Percentiles rank a stretch among this genome's conserved stretches.
Evolutionary conservation across 2,888 invertebrate species (phyloP).

Genomic region (Zygothrica quintamaculata): DNA sequence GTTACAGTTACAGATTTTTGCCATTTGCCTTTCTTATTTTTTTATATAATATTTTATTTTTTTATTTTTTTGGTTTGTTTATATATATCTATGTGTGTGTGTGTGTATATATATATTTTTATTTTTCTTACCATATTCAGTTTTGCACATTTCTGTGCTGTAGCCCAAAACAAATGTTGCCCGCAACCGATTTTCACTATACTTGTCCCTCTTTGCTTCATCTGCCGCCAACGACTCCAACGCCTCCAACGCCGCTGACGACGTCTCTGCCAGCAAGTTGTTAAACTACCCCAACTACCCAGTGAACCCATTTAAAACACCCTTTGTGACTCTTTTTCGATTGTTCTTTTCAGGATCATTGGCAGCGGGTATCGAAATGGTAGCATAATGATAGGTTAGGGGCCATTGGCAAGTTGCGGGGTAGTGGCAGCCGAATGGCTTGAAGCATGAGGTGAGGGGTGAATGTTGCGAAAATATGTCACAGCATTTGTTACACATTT

Average conservation of each 20-base stretch:
- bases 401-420: background rate
- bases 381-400: constrained; percentile 19
- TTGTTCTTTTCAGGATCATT: constrained; percentile 76
- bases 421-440: background rate
- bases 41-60: constrained; percentile 16
- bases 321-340: constrained; percentile 63
- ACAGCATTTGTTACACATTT: constrained; percentile 80
- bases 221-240: too few relatives aligned
- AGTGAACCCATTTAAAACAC: constrained; percentile 48
- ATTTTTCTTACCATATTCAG: constrained; percentile 59
- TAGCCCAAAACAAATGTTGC: constrained; percentile 76
- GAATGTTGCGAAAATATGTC: constrained; percentile 74
- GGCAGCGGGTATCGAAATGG: constrained; percentile 60
- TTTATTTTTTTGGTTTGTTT: constrained; percentile 25
- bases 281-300: constrained; percentile 36
- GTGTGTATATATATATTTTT: constrained; percentile 16
- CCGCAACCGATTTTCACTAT: constrained; percentile 68
- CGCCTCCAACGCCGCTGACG: too few relatives aligned
- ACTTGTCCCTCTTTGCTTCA: background rate
- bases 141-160: constrained; percentile 68
- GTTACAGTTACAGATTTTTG: constrained; percentile 75
- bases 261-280: constrained; percentile 1
- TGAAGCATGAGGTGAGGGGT: too few relatives aligned
- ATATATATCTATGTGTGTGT: too few relatives aligned
- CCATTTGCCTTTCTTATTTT: constrained; percentile 48